Base-by-base conservation (phyloP, 2,797 vertebrate genomes). In the Myotis findleyi region DNA sequence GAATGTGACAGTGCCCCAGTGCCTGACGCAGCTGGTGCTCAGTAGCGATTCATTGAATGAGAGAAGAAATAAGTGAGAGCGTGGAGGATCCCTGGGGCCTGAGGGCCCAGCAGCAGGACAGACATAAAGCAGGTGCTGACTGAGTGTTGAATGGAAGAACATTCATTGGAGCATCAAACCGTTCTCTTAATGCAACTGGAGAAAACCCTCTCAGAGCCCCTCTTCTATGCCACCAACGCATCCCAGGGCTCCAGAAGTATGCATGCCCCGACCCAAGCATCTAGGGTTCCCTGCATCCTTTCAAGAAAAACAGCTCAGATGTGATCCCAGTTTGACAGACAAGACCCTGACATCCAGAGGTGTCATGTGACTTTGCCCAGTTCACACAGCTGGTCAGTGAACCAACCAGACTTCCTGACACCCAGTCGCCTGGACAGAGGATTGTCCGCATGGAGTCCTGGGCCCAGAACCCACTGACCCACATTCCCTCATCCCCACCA, bases 401-500 rank as follows among this genome's bases (percentile, higher is more conserved):
- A 51, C 13, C 36, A 30, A 2, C 11, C 13, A 20, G 51, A 41
- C n/a, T 30, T 38, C 44, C 21, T 6, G 21, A 18, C 13, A 68
- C 17, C 20, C 33, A 21, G 21, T 23, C 0, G 3, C 76, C 49
- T 66, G 53, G 53, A 82, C 8, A 21, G 38, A 69, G 25, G 47
- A 57, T 5, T 27, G 21, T 8, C 89, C 0, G 1, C 1, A 2
- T 36, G 9, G 7, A 13, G 36, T 33, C 16, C 41, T 30, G 21
- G 14, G 68, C 68, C n/a, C 41, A 64, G 77, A 47, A 36, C 47
- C 90, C 66, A 38, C 81, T 13, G 51, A 90, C 71, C n/a, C 41
- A 25, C 33, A 47, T 79, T 96, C 86, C 96, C 97, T 98, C 91
- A 91, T 96, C 93, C 97, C 95, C 97, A 97, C 96, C 95, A 95